Conservation (phyloP, 1,140 invertebrate species). For the Trichonephila clavipes region DNA sequence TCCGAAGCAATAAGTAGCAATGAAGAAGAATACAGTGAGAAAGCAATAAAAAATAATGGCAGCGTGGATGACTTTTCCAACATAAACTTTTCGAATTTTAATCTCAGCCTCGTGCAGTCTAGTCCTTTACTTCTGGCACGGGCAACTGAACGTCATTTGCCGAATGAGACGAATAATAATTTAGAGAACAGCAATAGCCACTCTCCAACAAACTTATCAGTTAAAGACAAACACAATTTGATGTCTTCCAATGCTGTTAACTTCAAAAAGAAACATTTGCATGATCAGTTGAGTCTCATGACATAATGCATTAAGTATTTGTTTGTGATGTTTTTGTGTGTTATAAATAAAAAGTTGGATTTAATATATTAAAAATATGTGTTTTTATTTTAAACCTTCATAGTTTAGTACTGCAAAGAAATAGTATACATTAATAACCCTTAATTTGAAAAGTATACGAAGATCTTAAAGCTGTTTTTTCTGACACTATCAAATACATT, state of each 20-base stretch:
- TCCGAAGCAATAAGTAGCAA: slow-evolving; percentile 58
- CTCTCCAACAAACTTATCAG: slow-evolving; percentile 68
- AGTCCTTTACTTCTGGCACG: slow-evolving; percentile 57
- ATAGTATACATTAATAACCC: too few species aligned
- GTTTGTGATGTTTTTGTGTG: slow-evolving; percentile 55
- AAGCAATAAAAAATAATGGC: slow-evolving; percentile 21
- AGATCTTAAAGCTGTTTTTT: too few species aligned
- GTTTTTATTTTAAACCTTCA: too few species aligned
- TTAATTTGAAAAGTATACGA: too few species aligned
- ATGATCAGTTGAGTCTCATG: slow-evolving; percentile 62
- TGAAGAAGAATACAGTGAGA: slow-evolving; percentile 25
- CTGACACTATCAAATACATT: too few species aligned
- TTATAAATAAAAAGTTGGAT: slow-evolving; percentile 45
- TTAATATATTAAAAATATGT: not conserved
- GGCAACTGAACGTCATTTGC: not conserved
- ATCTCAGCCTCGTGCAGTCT: slow-evolving; percentile 61
- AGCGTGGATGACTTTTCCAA: slow-evolving; percentile 21
- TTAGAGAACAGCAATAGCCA: slow-evolving; percentile 36
- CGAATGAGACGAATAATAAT: not conserved
- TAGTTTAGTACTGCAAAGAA: too few species aligned
- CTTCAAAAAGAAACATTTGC: slow-evolving; percentile 72
- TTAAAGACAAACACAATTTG: slow-evolving; percentile 60
- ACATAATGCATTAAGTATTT: slow-evolving; percentile 40
- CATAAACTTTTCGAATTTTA: slow-evolving; percentile 60
- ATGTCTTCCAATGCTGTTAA: slow-evolving; percentile 68